Evolutionary conservation across 2,797 vertebrate species (phyloP), one percentile per base, ranked within the genome.

Genomic region (Eospalax fontanierii): DNA sequence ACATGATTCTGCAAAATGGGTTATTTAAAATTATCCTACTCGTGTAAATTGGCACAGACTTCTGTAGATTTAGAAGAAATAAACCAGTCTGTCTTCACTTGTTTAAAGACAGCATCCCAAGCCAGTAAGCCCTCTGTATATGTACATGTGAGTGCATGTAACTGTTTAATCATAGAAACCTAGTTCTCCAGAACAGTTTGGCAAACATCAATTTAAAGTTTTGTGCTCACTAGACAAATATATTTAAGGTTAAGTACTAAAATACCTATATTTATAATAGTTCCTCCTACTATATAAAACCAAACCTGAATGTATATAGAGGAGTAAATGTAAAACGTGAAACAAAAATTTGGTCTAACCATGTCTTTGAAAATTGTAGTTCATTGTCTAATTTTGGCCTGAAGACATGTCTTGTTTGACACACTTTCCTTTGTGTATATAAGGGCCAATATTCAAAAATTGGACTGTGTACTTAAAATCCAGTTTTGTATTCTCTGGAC

Each of bases 1-100:
- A 70, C 22, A 22, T 33, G 22, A 63, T 74, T 59, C 14, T 88
- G 26, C 11, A 38, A 82, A 90, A 74, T 70, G 16, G 19, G 78
- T 73, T 87, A 75, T 21, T 79, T 90, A 65, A 93, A 84, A 83
- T 92, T 66, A 30, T 73, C 71, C 12, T 92, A 14, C 43, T 93
- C 63, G 89, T 57, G 63, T 75, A 93, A 87, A 75, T 35, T 93
- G 87, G 30, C 66, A 82, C 28, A 83, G 63, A 50, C 16, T 70
- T 91, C 85, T 80, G 30, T 75, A 89, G 22, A 90, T 46, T 96
- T 92, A 89, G 40, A 84, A 50, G 66, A 89, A 90, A 66, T 89
- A 93, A 90, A 0, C 3, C 24, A 71, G n/a, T 80, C 92, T 95
- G 22, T 80, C 92, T 95, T 19, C 6, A 35, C 63, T 87, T 89